Conservation (phyloP, 2,888 invertebrate genomes). For the Melanotus villosus region DNA sequence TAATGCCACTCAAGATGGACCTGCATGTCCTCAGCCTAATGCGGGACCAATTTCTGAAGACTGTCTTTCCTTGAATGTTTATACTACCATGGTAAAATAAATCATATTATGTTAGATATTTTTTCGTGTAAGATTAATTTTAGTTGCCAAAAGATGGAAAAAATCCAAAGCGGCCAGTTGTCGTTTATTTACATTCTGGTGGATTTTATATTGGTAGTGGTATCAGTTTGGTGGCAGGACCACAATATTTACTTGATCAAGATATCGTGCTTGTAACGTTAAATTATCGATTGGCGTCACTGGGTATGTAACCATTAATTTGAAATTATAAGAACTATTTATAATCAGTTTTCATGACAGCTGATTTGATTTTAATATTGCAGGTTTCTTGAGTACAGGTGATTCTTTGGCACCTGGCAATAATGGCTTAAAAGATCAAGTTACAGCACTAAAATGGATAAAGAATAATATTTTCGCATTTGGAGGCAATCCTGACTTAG, state of each 20-base stretch:
- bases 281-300: slow-evolving; percentile 75
- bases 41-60: slow-evolving; percentile 71
- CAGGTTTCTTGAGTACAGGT: slow-evolving; percentile 73
- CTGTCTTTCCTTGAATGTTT: slow-evolving; percentile 77
- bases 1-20: slow-evolving; percentile 56
- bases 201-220: slow-evolving; percentile 73
- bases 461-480: slow-evolving; percentile 76
- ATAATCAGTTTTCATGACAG: no score
- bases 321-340: background rate
- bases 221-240: slow-evolving; percentile 70
- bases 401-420: slow-evolving; percentile 78
- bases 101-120: background rate
- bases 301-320: slow-evolving; percentile 62
- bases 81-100: slow-evolving; percentile 67
- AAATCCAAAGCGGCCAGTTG: slow-evolving; percentile 68
- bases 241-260: slow-evolving; percentile 76
- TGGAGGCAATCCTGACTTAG: slow-evolving; percentile 76
- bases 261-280: slow-evolving; percentile 77
- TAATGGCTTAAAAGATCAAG: slow-evolving; percentile 81
- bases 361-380: slow-evolving; percentile 1
- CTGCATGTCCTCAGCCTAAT: slow-evolving; percentile 64
- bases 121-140: background rate
- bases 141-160: slow-evolving; percentile 59
- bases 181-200: slow-evolving; percentile 76
- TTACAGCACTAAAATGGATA: slow-evolving; percentile 77